These are phyloP conservation scores for Catocala nupta DNA, from an alignment of 2,888 invertebrate genomes.

Conservation along the genomic window DNA sequence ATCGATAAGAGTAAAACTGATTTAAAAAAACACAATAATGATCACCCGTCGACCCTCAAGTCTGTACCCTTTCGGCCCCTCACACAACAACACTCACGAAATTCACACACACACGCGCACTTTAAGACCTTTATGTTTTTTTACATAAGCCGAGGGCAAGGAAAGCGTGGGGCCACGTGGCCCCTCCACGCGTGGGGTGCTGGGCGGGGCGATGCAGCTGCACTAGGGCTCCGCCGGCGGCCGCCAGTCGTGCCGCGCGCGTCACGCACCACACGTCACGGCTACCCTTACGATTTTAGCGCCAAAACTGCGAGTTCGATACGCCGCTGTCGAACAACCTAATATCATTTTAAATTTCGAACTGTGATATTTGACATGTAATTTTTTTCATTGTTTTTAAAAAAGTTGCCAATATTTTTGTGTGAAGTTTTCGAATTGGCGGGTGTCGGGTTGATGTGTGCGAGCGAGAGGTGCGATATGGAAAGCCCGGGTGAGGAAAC, in stretches of 20 bases:
- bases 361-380: slow-evolving; percentile 44
- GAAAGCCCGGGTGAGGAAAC: slow-evolving; percentile 84
- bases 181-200: slow-evolving; percentile 70
- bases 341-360: slow-evolving; percentile 33
- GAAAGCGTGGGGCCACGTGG: slow-evolving; percentile 77
- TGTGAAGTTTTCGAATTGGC: slow-evolving; percentile 79
- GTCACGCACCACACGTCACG: slow-evolving; percentile 73
- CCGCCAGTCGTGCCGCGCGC: slow-evolving; percentile 80
- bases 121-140: slow-evolving; percentile 66
- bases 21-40: slow-evolving; percentile 66
- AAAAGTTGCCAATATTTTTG: slow-evolving; percentile 59
- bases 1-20: slow-evolving; percentile 63
- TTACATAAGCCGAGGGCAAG: slow-evolving; percentile 77
- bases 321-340: slow-evolving; percentile 29
- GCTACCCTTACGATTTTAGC: slow-evolving; percentile 58
- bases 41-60: slow-evolving; percentile 62
- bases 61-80: slow-evolving; percentile 66
- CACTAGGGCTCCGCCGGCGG: slow-evolving; percentile 73
- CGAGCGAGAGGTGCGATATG: slow-evolving; percentile 81
- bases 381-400: slow-evolving; percentile 35
- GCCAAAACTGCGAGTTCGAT: slow-evolving; percentile 55
- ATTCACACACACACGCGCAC: slow-evolving; percentile 47
- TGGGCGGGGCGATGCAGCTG: slow-evolving; percentile 84
- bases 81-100: slow-evolving; percentile 57
- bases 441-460: slow-evolving; percentile 82